Evolutionary conservation across 2,797 vertebrate species (phyloP).

Genomic region (Thalassophryne amazonica): DNA sequence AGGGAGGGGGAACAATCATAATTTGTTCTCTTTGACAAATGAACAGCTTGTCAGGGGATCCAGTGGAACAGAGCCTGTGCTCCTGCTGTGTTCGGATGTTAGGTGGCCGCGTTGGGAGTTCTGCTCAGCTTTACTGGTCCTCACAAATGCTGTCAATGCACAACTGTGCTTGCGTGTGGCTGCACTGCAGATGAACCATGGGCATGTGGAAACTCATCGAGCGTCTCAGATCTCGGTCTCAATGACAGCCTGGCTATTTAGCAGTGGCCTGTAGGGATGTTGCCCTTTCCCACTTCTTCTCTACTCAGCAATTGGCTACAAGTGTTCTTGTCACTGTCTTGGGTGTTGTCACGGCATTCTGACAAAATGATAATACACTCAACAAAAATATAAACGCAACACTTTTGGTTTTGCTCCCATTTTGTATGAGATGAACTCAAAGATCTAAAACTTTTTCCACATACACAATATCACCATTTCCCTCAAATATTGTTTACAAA

Average conservation of each 20-base stretch:
- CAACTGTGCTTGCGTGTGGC: conserved; percentile 20
- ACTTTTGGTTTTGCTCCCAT: no score
- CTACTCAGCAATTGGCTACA: conserved; percentile 67
- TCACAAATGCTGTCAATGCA: conserved; percentile 28
- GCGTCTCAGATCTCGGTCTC: conserved; percentile 43
- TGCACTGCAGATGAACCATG: conserved; percentile 39
- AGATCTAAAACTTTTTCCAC: no score
- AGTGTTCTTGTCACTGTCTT: conserved; percentile 50
- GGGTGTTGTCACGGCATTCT: conserved; percentile 34
- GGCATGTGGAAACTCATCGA: conserved; percentile 61
- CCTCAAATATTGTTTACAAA: no score
- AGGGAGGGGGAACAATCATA: not conserved
- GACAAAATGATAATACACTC: not conserved
- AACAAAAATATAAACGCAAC: no score
- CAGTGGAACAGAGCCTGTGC: conserved; percentile 81
- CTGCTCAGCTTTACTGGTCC: conserved; percentile 33
- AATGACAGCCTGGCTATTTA: conserved; percentile 73
- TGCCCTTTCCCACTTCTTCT: conserved; percentile 29
- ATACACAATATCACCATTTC: no score
- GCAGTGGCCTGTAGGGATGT: conserved; percentile 54
- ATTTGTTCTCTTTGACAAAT: conserved; percentile 79
- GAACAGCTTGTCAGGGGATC: conserved; percentile 79
- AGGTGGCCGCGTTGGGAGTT: conserved; percentile 74
- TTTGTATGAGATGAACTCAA: no score
- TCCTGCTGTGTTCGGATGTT: conserved; percentile 72